These are phyloP conservation scores for Romanomermis culicivorax DNA, from an alignment of 2,888 invertebrate species.

Conservation along the genomic window DNA sequence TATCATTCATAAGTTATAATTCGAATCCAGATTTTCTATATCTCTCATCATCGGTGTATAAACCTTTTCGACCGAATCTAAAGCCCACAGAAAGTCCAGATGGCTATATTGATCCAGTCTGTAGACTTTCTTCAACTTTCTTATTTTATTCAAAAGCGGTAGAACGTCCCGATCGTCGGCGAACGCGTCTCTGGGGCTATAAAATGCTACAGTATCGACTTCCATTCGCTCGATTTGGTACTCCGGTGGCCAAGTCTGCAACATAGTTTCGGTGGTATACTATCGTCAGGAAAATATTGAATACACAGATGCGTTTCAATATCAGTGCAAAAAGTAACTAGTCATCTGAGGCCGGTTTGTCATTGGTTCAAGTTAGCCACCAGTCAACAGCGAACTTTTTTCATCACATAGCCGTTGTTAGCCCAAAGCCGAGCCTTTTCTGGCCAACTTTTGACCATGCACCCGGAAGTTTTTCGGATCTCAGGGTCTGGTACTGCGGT, in stretches of 20 bases:
- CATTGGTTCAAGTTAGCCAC: too few species aligned
- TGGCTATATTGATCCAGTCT: slow-evolving; percentile 19
- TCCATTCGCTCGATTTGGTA: slow-evolving; percentile 25
- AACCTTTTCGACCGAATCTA: slow-evolving; percentile 21
- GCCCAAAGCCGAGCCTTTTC: too few species aligned
- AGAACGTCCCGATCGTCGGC: slow-evolving; percentile 34
- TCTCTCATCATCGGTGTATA: slow-evolving; percentile 15
- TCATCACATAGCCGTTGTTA: too few species aligned
- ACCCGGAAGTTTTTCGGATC: too few species aligned
- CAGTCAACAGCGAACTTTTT: too few species aligned
- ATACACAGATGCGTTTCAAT: too few species aligned
- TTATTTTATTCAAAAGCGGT: not conserved
- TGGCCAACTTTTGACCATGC: too few species aligned
- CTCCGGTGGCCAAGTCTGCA: slow-evolving; percentile 27
- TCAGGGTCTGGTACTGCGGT: too few species aligned
- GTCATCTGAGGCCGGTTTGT: too few species aligned
- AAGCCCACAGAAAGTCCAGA: slow-evolving; percentile 31
- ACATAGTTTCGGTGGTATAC: slow-evolving; percentile 1
- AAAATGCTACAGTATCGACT: slow-evolving; percentile 40
- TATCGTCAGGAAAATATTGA: too few species aligned
- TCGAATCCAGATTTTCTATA: not conserved
- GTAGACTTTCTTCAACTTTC: slow-evolving; percentile 14
- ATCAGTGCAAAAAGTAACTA: too few species aligned
- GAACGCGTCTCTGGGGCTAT: slow-evolving; percentile 49
- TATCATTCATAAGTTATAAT: not conserved